Base-by-base conservation (phyloP, 1,140 invertebrate genomes). In the Rhopalosiphum padi region DNA sequence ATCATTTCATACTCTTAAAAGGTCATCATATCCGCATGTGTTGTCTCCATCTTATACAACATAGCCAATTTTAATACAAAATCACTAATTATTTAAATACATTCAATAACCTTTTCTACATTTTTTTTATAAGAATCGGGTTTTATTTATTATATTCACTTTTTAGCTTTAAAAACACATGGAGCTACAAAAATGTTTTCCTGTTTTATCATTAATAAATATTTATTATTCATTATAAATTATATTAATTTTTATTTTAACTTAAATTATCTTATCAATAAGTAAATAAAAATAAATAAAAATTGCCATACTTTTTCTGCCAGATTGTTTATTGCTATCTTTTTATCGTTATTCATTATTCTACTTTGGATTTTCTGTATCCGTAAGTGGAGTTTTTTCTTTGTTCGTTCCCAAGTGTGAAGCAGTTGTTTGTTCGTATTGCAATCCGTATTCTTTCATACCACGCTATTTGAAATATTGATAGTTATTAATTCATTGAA, bases 381-480 rank as follows among this genome's bases (percentile, higher is more conserved):
- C 41, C 0, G 90, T 25, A 0, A 55, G 11, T 68, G 41, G 6
- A 8, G 60, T 37, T 37, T 77, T 91, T 37, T 93, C 48, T 41
- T 55, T 93, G 4, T 11, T n/a, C n/a, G 46, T 86, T 30, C 18
- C 48, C 82, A 93, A 43, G 37, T 93, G 18, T 37, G n/a, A 43
- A 51, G 82, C 1, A 30, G 46, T 22, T 3, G 25, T 43, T 43
- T 93, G 46, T 86, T 93, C 82, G 82, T 93, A 93, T n/a, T 93
- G 82, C 6, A 93, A 22, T 53, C 91, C 91, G 48, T 93, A 93
- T 55, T 93, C 91, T 86, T 55, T 83, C 91, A 93, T 93, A 41
- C 91, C 91, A 37, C 35, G 77, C 91, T 92, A 85, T 60, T 41
- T 43, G 43, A 90, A 55, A 89, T 53, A 37, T 23, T 37, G 21